Evolutionary conservation across 2,113 vertebrate species (phyloP).

Genomic region (Actenoides lindsayi): DNA sequence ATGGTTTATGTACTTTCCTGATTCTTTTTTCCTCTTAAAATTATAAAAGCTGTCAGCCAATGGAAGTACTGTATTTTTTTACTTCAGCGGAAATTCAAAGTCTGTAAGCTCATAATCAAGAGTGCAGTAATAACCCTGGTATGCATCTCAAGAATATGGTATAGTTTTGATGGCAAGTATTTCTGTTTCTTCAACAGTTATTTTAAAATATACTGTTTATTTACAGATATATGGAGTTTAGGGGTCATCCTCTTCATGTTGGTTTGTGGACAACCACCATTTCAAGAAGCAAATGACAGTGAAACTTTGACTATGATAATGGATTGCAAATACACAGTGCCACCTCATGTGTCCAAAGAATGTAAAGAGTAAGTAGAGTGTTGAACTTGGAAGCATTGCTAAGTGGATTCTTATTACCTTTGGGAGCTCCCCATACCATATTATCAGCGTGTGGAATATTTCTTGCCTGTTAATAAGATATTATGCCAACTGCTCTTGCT

Average conservation of each 20-base stretch:
- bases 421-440: not conserved
- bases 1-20: not conserved
- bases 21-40: not conserved
- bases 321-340: slow-evolving; percentile 98
- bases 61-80: not conserved
- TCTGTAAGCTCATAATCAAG: not conserved
- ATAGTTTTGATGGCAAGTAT: not conserved
- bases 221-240: slow-evolving; percentile 96
- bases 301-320: slow-evolving; percentile 99
- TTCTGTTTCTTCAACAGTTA: not conserved
- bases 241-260: slow-evolving; percentile 99
- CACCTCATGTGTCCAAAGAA: slow-evolving; percentile 88
- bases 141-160: not conserved
- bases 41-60: not conserved
- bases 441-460: not conserved
- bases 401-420: not conserved
- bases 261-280: slow-evolving; percentile 96
- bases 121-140: not conserved
- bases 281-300: slow-evolving; percentile 98
- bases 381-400: not conserved
- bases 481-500: not conserved
- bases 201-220: not conserved
- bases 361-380: slow-evolving; percentile 92
- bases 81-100: not conserved
- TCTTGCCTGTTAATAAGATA: not conserved